phyloP scores from a whole-genome alignment of 2,113 vertebrate species.

The Syrrhaptes paradoxus region DNA sequence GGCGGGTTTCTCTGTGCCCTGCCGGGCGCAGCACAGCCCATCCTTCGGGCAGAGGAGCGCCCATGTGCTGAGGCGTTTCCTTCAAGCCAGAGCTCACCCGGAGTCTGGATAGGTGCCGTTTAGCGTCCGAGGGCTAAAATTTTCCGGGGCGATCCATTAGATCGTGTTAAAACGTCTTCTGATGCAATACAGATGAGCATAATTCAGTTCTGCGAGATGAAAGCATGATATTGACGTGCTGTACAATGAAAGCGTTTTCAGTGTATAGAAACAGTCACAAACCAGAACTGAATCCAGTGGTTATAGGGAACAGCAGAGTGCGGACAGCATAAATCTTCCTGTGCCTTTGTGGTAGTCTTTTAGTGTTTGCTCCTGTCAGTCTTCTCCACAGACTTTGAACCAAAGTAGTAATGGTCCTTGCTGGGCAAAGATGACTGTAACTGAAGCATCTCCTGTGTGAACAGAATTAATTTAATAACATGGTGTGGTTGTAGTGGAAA shows the following conservation, averaged over 20 bases:
- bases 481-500: not conserved
- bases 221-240: fast-evolving
- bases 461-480: not conserved
- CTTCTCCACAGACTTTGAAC: not conserved
- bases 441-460: not conserved
- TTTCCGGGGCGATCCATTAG: fast-evolving
- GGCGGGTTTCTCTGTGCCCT: no score
- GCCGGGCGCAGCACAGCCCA: fast-evolving
- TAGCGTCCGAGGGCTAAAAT: fast-evolving
- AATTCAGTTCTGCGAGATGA: not conserved
- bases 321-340: no score
- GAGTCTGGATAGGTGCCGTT: fast-evolving
- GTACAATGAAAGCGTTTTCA: not conserved
- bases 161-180: fast-evolving
- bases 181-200: fast-evolving
- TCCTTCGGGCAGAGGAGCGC: fast-evolving
- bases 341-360: fast-evolving
- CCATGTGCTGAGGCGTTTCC: fast-evolving
- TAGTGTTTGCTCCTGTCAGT: fast-evolving
- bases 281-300: fast-evolving
- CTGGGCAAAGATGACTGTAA: not conserved
- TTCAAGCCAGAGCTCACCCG: not conserved
- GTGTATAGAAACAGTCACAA: fast-evolving
- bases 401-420: not conserved
- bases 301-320: no score